Evolutionary conservation across 2,797 vertebrate species (phyloP), one percentile per base, ranked within the genome.

Genomic region (Karalla daura): DNA sequence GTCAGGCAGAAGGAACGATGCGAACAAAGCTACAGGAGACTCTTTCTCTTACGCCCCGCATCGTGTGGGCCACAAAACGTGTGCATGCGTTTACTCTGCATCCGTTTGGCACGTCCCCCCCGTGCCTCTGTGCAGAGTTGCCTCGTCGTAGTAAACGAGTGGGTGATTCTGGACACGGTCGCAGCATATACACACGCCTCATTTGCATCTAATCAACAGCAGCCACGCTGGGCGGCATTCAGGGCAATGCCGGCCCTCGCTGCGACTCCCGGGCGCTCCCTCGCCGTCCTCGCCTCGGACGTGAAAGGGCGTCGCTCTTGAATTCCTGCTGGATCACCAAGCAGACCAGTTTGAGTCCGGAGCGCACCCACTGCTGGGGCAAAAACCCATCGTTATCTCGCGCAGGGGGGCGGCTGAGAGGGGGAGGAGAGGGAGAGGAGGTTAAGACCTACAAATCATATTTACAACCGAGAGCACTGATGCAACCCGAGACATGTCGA

Each of bases 281-380:
- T 65, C 5, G 2, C 40, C 62, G 39, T 58, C 28, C 23, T 70
- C 56, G 3, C 37, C 62, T 72, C 44, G 61, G 25, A 70, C 11
- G 4, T 20, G 72, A 64, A 35, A 47, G 76, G 73, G 68, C 61
- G 76, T 74, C 73, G 40, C 55, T 78, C 49, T 37, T 74, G 25
- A 73, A 73, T 82, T 73, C 60, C 65, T 41, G 1, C 64, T 47
- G 74, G 54, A 66, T 84, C 75, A 63, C 55, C 33, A 40, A 54
- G 50, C 46, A 83, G 77, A 87, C 60, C 46, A 68, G 55, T 80
- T 74, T 23, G n/a, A 64, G 2, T 36, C 59, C 21, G 46, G 74
- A 80, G 63, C 49, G 0, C 52, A 54, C 41, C 40, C 59, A 75
- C n/a, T 21, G 21, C 52, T 17, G 0, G 54, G 36, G 43, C 9